Conservation (phyloP, 2,797 vertebrate species). For the Thunnus albacares region DNA sequence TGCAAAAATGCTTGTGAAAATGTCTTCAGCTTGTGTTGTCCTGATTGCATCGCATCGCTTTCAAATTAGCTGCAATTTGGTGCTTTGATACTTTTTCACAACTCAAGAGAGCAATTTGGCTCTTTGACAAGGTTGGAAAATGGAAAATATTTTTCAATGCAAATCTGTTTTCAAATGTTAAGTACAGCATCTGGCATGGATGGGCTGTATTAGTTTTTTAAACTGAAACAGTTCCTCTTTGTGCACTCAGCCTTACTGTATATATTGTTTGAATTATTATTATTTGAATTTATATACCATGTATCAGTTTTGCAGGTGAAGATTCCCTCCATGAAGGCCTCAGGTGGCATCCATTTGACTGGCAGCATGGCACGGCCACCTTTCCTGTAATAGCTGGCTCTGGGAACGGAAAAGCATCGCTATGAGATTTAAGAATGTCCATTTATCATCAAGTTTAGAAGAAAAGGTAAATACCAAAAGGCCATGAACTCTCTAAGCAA, state of each 20-base stretch:
- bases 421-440: conserved; percentile 1
- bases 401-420: conserved; percentile 56
- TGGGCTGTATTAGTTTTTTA: neutral
- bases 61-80: conserved; percentile 9
- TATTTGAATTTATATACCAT: conserved; percentile 84
- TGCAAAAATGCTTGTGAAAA: conserved; percentile 21
- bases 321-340: conserved; percentile 95
- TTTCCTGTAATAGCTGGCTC: conserved; percentile 95
- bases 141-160: neutral
- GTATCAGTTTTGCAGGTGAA: conserved; percentile 97
- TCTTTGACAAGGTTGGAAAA: neutral
- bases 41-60: neutral
- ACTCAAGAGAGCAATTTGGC: neutral
- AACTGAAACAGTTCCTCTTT: neutral
- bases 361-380: conserved; percentile 93
- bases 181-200: conserved; percentile 4
- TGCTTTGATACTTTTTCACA: neutral
- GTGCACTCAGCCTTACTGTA: neutral
- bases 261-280: neutral
- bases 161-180: conserved; percentile 8
- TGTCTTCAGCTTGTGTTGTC: neutral
- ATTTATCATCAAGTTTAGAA: conserved; percentile 31
- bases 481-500: conserved; percentile 35
- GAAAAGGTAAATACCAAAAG: conserved; percentile 28
- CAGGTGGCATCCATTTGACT: conserved; percentile 96